A percentile compares a stretch with the other conserved stretches of the same genome.
Conservation (phyloP, 92 coral and sea anemone species). For the Siderastrea siderea region DNA sequence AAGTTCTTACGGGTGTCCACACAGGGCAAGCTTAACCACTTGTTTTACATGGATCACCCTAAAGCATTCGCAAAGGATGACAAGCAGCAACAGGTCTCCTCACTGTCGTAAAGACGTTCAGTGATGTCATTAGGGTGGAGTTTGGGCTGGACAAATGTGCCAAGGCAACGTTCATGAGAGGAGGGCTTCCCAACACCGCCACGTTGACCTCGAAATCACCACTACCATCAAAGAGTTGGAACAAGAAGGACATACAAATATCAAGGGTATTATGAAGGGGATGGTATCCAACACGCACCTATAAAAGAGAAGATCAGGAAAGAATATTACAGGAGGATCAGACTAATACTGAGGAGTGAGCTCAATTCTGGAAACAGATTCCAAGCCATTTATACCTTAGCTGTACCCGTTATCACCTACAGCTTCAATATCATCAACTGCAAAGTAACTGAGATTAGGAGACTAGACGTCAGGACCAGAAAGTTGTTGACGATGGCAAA, state of each 20-base stretch:
- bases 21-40: conserved; percentile 10
- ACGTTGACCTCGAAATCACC: conserved; percentile 16
- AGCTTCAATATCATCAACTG: conserved; percentile 48
- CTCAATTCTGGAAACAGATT: conserved; percentile 39
- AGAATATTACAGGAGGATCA: conserved; percentile 41
- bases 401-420: conserved; percentile 45
- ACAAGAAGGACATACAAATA: conserved; percentile 33
- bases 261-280: conserved; percentile 20
- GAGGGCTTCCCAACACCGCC: not conserved
- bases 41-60: conserved; percentile 37
- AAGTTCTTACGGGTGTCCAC: conserved; percentile 8
- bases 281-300: conserved; percentile 28
- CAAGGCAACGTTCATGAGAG: conserved; percentile 28
- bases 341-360: conserved; percentile 47
- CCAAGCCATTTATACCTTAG: conserved; percentile 41
- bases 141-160: conserved; percentile 44
- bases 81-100: conserved; percentile 13
- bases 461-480: conserved; percentile 43
- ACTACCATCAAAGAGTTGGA: conserved; percentile 42
- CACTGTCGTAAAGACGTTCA: not conserved
- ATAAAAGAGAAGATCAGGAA: conserved; percentile 47
- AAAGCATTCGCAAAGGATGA: conserved; percentile 17
- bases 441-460: conserved; percentile 45
- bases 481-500: conserved; percentile 31
- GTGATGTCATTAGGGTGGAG: conserved; percentile 34